These are phyloP conservation scores for Oncorhynchus mykiss DNA, from an alignment of 2,113 vertebrate genomes.

Conservation along the genomic window DNA sequence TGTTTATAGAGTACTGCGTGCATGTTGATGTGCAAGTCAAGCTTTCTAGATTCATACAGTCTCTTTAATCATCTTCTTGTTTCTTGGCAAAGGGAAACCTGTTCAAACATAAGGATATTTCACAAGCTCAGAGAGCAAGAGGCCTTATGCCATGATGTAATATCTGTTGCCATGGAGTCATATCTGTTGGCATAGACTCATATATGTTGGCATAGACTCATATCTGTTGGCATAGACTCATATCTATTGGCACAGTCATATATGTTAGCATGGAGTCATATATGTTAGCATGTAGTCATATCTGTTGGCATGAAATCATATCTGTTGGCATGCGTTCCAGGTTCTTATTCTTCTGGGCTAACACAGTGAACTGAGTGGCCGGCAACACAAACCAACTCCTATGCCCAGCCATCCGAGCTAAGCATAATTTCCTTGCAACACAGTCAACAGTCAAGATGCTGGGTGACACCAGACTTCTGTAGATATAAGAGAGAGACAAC, in stretches of 20 bases:
- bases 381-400: constrained; percentile 41
- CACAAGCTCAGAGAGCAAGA: constrained; percentile 51
- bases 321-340: constrained; percentile 56
- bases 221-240: constrained; percentile 52
- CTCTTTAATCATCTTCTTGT: constrained; percentile 66
- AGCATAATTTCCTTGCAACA: constrained; percentile 1
- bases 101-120: constrained; percentile 67
- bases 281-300: no score
- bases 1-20: constrained; percentile 33
- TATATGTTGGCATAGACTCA: neutral
- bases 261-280: no score
- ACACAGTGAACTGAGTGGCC: constrained; percentile 42
- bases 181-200: constrained; percentile 1
- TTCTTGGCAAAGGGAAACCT: constrained; percentile 66
- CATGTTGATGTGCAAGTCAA: constrained; percentile 35
- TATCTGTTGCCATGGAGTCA: constrained; percentile 33
- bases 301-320: no score
- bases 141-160: constrained; percentile 64
- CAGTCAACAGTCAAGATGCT: constrained; percentile 2
- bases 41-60: constrained; percentile 55
- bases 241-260: constrained; percentile 29
- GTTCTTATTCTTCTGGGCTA: constrained; percentile 47
- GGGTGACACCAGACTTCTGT: neutral
- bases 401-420: constrained; percentile 31
- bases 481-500: no score